Conservation (phyloP, 2,113 vertebrate genomes). For the Sphaerodactylus townsendi region DNA sequence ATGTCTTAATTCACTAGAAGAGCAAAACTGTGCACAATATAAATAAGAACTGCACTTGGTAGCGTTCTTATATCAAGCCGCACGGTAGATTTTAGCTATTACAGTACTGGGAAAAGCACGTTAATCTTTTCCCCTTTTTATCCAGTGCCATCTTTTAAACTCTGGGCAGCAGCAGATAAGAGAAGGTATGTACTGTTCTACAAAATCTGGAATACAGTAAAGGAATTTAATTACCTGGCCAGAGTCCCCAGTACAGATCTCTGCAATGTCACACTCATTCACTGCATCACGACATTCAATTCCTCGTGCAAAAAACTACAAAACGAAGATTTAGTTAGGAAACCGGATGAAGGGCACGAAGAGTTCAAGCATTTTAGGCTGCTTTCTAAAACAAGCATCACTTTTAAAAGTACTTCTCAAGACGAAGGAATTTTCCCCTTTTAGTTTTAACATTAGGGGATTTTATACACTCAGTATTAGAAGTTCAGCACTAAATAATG, state of each 20-base stretch:
- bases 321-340: conserved; percentile 35
- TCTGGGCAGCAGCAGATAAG: not conserved
- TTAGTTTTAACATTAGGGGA: no score
- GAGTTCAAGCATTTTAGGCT: not conserved
- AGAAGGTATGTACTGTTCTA: not conserved
- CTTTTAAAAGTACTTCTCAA: not conserved
- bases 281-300: conserved; percentile 92
- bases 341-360: not conserved
- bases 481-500: no score
- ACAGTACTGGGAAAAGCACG: not conserved
- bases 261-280: conserved; percentile 95
- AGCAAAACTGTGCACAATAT: no score
- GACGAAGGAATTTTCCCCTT: not conserved
- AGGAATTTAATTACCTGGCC: conserved; percentile 83
- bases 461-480: no score
- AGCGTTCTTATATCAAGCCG: no score
- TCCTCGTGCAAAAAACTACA: conserved; percentile 90
- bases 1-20: no score
- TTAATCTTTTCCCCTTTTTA: not conserved
- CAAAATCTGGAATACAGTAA: not conserved
- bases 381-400: not conserved
- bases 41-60: no score
- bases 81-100: not conserved
- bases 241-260: conserved; percentile 93
- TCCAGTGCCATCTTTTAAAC: not conserved